Percentiles rank a stretch among this genome's conserved stretches.
Evolutionary conservation across 2,113 vertebrate genomes (phyloP).

Genomic region (Pica pica): DNA sequence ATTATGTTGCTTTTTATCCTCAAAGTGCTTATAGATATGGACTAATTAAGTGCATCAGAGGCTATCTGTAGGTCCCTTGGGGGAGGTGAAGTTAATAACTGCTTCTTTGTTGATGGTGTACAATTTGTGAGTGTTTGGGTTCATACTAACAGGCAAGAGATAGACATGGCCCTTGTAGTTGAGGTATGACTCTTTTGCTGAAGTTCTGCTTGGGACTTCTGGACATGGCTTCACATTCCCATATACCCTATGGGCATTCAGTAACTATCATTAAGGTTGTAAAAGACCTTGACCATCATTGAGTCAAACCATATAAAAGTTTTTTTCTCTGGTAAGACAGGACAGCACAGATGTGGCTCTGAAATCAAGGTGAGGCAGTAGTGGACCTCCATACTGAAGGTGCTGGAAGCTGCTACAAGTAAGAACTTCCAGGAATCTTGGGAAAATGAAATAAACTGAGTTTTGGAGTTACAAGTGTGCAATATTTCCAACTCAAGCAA

Average conservation of each 20-base stretch:
- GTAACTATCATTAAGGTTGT: neutral
- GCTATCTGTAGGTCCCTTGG: neutral
- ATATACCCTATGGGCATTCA: neutral
- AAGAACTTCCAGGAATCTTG: neutral
- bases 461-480: neutral
- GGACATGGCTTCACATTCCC: neutral
- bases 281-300: neutral
- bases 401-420: neutral
- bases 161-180: neutral
- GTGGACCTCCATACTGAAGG: neutral
- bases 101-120: neutral
- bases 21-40: neutral
- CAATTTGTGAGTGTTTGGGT: neutral
- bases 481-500: neutral
- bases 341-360: neutral
- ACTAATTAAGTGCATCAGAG: neutral
- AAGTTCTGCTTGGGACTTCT: neutral
- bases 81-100: neutral
- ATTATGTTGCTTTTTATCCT: neutral
- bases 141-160: neutral
- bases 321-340: neutral
- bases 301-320: neutral
- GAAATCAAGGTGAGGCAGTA: neutral
- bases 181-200: neutral
- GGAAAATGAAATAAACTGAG: neutral